Evolutionary conservation across 2,113 vertebrate genomes (phyloP), one percentile per base, ranked within the genome.

Genomic region (Aepyceros melampus): DNA sequence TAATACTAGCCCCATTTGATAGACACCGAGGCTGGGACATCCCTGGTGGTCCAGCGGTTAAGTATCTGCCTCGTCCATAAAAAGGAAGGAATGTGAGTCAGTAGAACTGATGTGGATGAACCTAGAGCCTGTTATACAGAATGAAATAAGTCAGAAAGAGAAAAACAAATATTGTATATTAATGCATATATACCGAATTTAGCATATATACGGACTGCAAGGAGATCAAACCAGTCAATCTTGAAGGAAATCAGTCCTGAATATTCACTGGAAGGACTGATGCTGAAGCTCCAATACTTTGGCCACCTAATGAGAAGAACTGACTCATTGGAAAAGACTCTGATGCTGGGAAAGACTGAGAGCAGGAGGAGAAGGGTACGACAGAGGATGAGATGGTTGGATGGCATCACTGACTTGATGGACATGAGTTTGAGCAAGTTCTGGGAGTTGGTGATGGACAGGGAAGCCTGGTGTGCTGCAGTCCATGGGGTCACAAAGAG

Each of bases 361-460:
- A 3, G 17, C 1, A 11, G 9, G n/a, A n/a, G 17, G 64, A 36
- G 17, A 71, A 71, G 64, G 64, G 64, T 0, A 71, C 0, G 2
- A 36, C 17, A 71, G 33, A 36, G n/a, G n/a, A 36, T 21, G 17
- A 71, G n/a, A 36, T 71, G n/a, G 17, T 21, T 71, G 17, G 4
- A 71, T 71, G 17, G 33, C 17, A 36, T 36, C n/a, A 36, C 64
- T 0, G 2, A 62, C 60, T 33, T 5, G 4, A 36, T 21, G 64
- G 64, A 36, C 9, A 11, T 71, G 9, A 71, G n/a, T 71, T 11
- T 21, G 64, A 36, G n/a, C 64, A 71, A 71, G 17, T 36, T 71
- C n/a, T 71, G n/a, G 64, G 9, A 21, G 64, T 36, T 71, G 17
- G 64, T 36, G 9, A 21, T 71, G n/a, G 64, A 71, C n/a, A 71